A percentile compares a stretch with the other conserved stretches of the same genome.
Evolutionary conservation across 2,113 vertebrate genomes (phyloP).

Genomic region (Pedetes capensis): DNA sequence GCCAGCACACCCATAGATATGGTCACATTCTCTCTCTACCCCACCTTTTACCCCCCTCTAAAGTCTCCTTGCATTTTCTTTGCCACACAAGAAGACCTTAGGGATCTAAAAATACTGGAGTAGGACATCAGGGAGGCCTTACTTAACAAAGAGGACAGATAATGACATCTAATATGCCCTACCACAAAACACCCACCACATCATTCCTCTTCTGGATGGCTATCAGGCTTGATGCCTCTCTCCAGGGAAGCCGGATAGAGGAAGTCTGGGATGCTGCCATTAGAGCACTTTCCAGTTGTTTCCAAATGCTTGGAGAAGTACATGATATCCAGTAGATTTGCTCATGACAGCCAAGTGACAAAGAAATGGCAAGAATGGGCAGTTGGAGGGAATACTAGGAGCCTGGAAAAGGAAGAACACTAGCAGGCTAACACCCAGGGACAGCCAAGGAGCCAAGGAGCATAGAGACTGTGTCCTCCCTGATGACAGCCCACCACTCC

Average conservation of each 20-base stretch:
- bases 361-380: background rate
- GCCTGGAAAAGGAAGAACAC: background rate
- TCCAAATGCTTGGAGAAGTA: slow-evolving; percentile 10
- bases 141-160: background rate
- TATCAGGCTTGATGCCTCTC: background rate
- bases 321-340: background rate
- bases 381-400: background rate
- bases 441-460: background rate
- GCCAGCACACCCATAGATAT: background rate
- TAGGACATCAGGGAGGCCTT: background rate
- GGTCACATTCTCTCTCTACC: background rate
- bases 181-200: background rate
- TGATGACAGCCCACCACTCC: background rate
- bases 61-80: background rate
- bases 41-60: background rate
- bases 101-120: background rate
- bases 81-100: background rate
- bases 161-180: background rate
- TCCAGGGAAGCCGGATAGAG: background rate
- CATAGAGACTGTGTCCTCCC: background rate
- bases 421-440: background rate
- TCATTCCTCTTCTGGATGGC: background rate
- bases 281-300: background rate
- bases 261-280: background rate
- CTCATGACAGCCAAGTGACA: background rate